Evolutionary conservation across 2,113 vertebrate species (phyloP), one percentile per base, ranked within the genome.

Genomic region (Cyanoramphus novaezelandiae): DNA sequence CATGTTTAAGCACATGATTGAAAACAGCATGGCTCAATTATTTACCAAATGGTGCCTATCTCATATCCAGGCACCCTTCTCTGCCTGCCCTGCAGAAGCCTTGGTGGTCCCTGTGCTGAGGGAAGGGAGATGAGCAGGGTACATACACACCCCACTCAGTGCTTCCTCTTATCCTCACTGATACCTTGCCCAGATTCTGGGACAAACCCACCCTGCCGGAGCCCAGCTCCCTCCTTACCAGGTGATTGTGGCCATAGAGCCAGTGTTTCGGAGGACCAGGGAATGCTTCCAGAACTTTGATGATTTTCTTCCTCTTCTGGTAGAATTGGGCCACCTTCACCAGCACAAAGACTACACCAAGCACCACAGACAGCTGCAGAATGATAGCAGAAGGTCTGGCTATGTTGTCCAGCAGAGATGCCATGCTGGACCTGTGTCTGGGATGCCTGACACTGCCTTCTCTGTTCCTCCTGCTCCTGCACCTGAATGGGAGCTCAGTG

Each of bases 221-320:
- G 27, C 74, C 74, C 67, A 85, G 11, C 15, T 84, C 35, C 43
- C 57, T 84, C n/a, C 95, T 96, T 98, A 98, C 98, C 98, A 97
- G 90, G n/a, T 85, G 93, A 25, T 96, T 90, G 76, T 98, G 97
- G 12, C 98, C 98, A 21, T 98, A 97, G 7, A 98, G 83, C 98
- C 97, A 98, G 83, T 98, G 98, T n/a, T 50, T 91, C 0, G 97
- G 97, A 25, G 98, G 98, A 24, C 97, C 98, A 4, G 98, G 98
- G 65, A 99, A 99, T 27, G 90, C 41, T 49, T 97, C 94, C 69
- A 98, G 35, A 11, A 77, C 96, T 50, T 93, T 97, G 55, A 96
- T 24, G 74, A 98, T 27, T 76, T 95, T 87, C 80, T 72, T 97
- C 68, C 95, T 97, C 33, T 33, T 52, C 35, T 17, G 4, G 49